These are phyloP conservation scores for Epicauta chinensis DNA, from an alignment of 1,140 invertebrate species.

Conservation along the genomic window DNA sequence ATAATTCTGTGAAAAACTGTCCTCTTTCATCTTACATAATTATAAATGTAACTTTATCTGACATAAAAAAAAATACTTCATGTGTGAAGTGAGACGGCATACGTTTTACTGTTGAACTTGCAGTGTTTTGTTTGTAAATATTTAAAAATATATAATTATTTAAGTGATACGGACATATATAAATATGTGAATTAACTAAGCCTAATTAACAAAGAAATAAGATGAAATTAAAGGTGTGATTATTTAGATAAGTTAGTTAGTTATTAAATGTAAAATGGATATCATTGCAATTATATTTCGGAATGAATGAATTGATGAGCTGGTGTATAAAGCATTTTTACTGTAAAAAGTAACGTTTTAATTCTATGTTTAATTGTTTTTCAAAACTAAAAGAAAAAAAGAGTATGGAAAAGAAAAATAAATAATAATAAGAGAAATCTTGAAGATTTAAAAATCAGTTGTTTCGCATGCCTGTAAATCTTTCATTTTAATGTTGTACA, in stretches of 20 bases:
- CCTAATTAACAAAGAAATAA: slow-evolving; percentile 13
- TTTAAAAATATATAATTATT: slow-evolving; percentile 2
- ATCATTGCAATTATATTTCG: slow-evolving; percentile 30
- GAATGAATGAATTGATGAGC: slow-evolving; percentile 18
- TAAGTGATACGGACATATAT: slow-evolving; percentile 16
- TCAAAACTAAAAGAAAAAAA: not conserved
- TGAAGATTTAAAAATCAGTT: slow-evolving; percentile 7
- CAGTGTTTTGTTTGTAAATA: slow-evolving; percentile 26
- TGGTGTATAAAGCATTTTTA: slow-evolving; percentile 32
- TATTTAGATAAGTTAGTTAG: slow-evolving; percentile 31
- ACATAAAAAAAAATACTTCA: slow-evolving; percentile 11
- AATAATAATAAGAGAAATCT: not conserved
- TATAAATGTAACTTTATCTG: slow-evolving; percentile 20
- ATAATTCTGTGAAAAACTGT: slow-evolving; percentile 8
- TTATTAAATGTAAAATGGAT: slow-evolving; percentile 27
- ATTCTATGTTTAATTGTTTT: slow-evolving; percentile 15
- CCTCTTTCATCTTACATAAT: slow-evolving; percentile 18
- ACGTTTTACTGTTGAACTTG: slow-evolving; percentile 16
- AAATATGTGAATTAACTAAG: slow-evolving; percentile 24
- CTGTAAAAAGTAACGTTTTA: slow-evolving; percentile 18
- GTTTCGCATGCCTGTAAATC: slow-evolving; percentile 15
- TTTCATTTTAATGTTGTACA: slow-evolving; percentile 18
- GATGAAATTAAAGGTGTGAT: slow-evolving; percentile 33
- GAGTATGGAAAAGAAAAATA: not conserved
- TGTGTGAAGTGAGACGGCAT: slow-evolving; percentile 18